A percentile compares a stretch with the other conserved stretches of the same genome.
Conservation (phyloP, 2,888 invertebrate genomes). For the Andrena chrysosceles region DNA sequence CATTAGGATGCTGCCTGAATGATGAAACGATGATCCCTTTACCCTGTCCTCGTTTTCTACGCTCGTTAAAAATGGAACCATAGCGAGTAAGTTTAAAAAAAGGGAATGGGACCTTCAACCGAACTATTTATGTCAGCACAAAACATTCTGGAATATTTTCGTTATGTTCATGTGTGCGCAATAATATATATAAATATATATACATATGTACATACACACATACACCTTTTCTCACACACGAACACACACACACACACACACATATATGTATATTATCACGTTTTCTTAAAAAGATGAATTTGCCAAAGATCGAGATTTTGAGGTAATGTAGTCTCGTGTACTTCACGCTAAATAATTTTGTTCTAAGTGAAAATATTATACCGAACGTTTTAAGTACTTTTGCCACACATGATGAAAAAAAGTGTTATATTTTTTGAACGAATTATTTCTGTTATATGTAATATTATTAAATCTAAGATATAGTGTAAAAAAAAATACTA, state of each 20-base stretch:
- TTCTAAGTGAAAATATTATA: slow-evolving; percentile 55
- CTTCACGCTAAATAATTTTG: slow-evolving; percentile 52
- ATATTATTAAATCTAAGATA: slow-evolving; percentile 76
- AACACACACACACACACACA: neutral
- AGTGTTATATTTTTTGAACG: slow-evolving; percentile 65
- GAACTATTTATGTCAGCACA: slow-evolving; percentile 78
- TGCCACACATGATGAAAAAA: slow-evolving; percentile 60
- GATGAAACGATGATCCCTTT: slow-evolving; percentile 65
- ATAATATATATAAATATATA: slow-evolving; percentile 31
- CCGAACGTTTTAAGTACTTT: slow-evolving; percentile 55
- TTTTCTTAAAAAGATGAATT: slow-evolving; percentile 53
- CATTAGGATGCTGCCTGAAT: slow-evolving; percentile 77
- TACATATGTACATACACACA: neutral
- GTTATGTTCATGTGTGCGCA: slow-evolving; percentile 64
- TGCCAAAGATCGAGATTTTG: slow-evolving; percentile 67
- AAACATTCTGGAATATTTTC: slow-evolving; percentile 70
- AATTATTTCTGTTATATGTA: slow-evolving; percentile 71
- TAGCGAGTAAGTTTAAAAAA: slow-evolving; percentile 60
- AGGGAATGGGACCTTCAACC: slow-evolving; percentile 67
- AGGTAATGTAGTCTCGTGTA: slow-evolving; percentile 49
- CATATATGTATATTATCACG: slow-evolving; percentile 21
- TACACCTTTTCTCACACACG: neutral
- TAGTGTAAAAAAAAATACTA: slow-evolving; percentile 70
- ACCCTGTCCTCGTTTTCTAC: slow-evolving; percentile 73
- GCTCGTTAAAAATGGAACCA: slow-evolving; percentile 62